phyloP scores from a whole-genome alignment of 1,140 invertebrate species.

The Macrostomum lignano region DNA sequence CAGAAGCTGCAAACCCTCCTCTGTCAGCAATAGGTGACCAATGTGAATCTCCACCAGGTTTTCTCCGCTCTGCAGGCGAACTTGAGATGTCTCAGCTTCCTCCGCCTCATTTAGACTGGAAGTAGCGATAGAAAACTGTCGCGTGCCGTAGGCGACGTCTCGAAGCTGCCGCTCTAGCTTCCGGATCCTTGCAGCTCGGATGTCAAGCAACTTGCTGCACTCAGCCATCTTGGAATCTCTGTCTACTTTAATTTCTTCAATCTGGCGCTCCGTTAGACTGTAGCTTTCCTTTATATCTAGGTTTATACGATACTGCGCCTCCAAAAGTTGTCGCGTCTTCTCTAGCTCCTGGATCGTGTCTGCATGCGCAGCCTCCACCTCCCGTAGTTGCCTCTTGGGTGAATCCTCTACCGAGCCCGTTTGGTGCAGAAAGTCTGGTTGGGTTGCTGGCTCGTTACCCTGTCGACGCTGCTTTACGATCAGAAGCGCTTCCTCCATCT shows the following conservation, averaged over 20 bases:
- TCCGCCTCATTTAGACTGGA: too few relatives aligned
- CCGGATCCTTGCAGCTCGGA: conserved; percentile 25
- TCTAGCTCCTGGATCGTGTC: conserved; percentile 29
- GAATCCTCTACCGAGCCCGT: not conserved
- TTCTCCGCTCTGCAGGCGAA: conserved; percentile 22
- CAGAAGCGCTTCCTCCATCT: conserved; percentile 27
- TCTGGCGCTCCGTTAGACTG: not conserved
- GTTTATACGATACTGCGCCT: conserved; percentile 30
- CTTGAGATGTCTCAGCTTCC: conserved; percentile 20
- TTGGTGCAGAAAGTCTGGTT: conserved; percentile 6
- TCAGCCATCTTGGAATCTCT: conserved; percentile 26
- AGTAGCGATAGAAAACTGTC: too few relatives aligned
- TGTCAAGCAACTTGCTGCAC: conserved; percentile 26
- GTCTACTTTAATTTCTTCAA: conserved; percentile 24
- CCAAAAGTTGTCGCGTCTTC: conserved; percentile 28
- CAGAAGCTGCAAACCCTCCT: conserved; percentile 15
- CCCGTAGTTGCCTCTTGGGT: conserved; percentile 3
- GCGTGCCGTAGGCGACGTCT: conserved; percentile 30
- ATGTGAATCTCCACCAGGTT: conserved; percentile 27
- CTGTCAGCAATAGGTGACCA: conserved; percentile 12
- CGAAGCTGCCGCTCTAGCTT: conserved; percentile 27
- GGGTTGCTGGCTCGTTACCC: conserved; percentile 8
- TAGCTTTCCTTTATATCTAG: conserved; percentile 28
- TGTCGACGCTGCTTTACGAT: conserved; percentile 23
- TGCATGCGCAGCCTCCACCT: conserved; percentile 18